phyloP scores from a whole-genome alignment of 1,140 invertebrate species.

The Nomia melanderi region DNA sequence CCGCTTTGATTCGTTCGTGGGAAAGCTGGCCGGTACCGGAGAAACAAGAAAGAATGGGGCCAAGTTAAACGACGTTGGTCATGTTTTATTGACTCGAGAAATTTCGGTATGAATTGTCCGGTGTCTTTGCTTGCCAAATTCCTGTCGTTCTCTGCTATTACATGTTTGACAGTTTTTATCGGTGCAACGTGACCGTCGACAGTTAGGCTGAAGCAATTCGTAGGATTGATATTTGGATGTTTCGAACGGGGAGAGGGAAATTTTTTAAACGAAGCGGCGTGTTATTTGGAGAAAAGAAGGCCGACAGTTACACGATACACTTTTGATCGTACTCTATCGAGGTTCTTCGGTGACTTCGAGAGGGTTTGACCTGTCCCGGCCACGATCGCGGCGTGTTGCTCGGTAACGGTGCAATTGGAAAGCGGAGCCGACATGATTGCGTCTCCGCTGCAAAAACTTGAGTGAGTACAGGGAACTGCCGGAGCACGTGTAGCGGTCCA shows the following conservation, averaged over 20 bases:
- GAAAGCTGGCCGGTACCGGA: neutral
- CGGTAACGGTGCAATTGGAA: conserved; percentile 5
- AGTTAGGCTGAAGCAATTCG: no score
- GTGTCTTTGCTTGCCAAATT: no score
- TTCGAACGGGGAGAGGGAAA: no score
- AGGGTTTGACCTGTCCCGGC: neutral
- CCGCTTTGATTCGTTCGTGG: neutral
- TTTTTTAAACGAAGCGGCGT: no score
- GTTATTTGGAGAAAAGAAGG: no score
- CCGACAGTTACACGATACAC: neutral
- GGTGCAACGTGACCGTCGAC: no score
- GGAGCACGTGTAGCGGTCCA: neutral
- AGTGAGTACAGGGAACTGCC: neutral
- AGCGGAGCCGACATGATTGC: conserved; percentile 1
- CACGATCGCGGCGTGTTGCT: neutral
- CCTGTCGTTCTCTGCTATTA: no score
- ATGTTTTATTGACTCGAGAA: no score
- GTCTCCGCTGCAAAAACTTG: neutral
- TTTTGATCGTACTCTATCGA: neutral
- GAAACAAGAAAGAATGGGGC: neutral
- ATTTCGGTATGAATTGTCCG: no score
- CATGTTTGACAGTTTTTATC: no score
- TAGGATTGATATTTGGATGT: no score
- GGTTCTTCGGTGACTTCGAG: neutral
- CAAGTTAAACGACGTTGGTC: neutral